Percentiles rank a stretch among this genome's conserved stretches.
phyloP scores from a whole-genome alignment of 23 tunicate genomes.

The Halocynthia aurantium region DNA sequence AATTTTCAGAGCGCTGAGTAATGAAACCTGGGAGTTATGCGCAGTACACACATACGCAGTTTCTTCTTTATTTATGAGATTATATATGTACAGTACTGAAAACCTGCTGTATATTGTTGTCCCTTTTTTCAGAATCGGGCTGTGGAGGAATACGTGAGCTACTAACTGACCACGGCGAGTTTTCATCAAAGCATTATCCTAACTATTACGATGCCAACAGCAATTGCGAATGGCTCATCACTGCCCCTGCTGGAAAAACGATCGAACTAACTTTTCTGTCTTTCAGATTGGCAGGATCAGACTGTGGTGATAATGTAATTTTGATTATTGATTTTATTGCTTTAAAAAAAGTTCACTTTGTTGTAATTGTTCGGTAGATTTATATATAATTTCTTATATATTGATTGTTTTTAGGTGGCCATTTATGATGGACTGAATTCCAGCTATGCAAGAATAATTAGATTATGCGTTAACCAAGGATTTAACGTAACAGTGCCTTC shows the following conservation, averaged over 20 bases:
- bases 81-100: too few relatives aligned
- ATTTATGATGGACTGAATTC: background rate
- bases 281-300: background rate
- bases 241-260: background rate
- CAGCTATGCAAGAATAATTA: background rate
- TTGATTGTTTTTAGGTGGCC: background rate
- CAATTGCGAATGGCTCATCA: background rate
- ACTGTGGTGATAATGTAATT: background rate
- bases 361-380: too few relatives aligned
- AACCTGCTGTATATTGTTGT: too few relatives aligned
- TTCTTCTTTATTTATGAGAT: too few relatives aligned
- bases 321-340: background rate
- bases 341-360: too few relatives aligned
- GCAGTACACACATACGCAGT: too few relatives aligned
- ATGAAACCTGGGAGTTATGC: too few relatives aligned
- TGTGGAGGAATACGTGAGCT: slow-evolving; percentile 6
- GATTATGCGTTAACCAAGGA: background rate
- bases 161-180: background rate
- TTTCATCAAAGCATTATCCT: slow-evolving; percentile 1
- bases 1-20: too few relatives aligned
- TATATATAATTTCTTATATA: background rate
- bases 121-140: background rate
- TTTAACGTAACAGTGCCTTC: background rate
- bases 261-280: background rate
- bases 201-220: background rate